Percentiles rank a stretch among this genome's conserved stretches.
Evolutionary conservation across 2,888 invertebrate genomes (phyloP).

Genomic region (Diarsia brunnea): DNA sequence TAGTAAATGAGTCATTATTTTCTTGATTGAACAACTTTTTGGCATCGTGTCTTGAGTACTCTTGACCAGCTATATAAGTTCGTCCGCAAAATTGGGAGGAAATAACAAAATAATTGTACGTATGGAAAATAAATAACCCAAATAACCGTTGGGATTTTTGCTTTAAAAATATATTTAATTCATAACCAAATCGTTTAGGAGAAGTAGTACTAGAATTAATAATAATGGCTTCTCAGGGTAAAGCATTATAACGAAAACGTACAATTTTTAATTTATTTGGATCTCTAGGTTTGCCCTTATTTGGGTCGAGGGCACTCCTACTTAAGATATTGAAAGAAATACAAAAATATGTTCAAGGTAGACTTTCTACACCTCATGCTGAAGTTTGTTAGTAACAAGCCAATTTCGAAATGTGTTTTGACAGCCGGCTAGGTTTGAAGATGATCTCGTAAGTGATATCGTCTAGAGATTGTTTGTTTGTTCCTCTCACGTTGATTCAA

Average conservation of each 20-base stretch:
- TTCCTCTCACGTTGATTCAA: background rate
- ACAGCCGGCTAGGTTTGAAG: background rate
- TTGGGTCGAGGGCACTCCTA: conserved; percentile 43
- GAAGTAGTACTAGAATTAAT: conserved; percentile 14
- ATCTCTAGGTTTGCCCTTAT: conserved; percentile 19
- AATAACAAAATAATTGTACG: background rate
- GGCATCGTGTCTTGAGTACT: background rate
- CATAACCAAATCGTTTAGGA: background rate
- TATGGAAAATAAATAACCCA: background rate
- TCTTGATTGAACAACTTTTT: conserved; percentile 42
- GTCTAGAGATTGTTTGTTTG: conserved; percentile 29
- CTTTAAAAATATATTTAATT: conserved; percentile 6
- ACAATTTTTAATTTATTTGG: conserved; percentile 46
- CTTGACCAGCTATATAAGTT: conserved; percentile 15
- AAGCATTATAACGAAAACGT: background rate
- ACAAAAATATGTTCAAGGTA: background rate
- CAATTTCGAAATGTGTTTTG: conserved; percentile 42
- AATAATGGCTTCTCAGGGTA: conserved; percentile 8
- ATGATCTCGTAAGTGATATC: conserved; percentile 19
- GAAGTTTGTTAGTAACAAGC: conserved; percentile 7
- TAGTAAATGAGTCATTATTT: conserved; percentile 52
- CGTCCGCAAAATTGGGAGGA: background rate
- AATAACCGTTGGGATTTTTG: background rate
- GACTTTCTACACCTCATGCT: background rate
- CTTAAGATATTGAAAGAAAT: conserved; percentile 33